phyloP scores from a whole-genome alignment of 1,140 invertebrate species.

The Diabrotica undecimpunctata region DNA sequence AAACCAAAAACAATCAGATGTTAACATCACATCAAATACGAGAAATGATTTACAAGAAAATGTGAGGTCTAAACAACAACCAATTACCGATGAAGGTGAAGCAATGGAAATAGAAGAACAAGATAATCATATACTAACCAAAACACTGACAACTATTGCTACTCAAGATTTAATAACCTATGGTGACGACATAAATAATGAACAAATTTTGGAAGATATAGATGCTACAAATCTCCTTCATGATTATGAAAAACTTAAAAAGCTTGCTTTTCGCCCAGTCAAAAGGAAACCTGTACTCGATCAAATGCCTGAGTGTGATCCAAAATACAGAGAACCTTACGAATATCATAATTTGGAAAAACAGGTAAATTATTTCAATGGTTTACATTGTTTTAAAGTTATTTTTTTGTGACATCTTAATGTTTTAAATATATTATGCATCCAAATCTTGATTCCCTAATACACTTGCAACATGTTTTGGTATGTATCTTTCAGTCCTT shows the following conservation, averaged over 20 bases:
- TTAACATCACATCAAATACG: too few species aligned
- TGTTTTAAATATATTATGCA: neutral
- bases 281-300: neutral
- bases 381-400: too few species aligned
- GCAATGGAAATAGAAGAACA: constrained; percentile 10
- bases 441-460: too few species aligned
- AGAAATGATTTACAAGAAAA: too few species aligned
- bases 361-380: too few species aligned
- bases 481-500: too few species aligned
- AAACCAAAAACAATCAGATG: too few species aligned
- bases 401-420: neutral
- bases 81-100: constrained; percentile 7
- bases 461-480: too few species aligned
- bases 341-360: constrained; percentile 32
- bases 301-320: constrained; percentile 9
- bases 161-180: too few species aligned
- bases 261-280: constrained; percentile 8
- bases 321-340: constrained; percentile 10
- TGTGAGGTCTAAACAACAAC: too few species aligned
- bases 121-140: too few species aligned
- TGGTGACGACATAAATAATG: neutral
- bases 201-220: neutral
- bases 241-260: constrained; percentile 11
- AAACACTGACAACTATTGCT: too few species aligned
- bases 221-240: neutral